phyloP scores from a whole-genome alignment of 2,113 vertebrate genomes.

The Oenanthe oenanthe region DNA sequence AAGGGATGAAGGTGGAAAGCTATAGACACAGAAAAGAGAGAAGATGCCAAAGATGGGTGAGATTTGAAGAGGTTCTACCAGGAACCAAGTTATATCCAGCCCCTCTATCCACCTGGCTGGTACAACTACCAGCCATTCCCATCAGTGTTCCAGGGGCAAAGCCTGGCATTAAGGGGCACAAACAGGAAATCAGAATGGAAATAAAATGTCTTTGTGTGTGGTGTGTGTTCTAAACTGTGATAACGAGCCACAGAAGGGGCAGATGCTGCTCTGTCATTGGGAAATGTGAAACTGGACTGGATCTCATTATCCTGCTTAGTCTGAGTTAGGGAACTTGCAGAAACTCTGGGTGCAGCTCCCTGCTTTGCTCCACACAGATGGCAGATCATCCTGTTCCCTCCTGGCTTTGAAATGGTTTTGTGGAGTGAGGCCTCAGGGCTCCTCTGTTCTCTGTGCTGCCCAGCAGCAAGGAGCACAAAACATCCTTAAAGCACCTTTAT shows the following conservation, averaged over 20 bases:
- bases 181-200: not conserved
- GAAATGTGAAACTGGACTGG: not conserved
- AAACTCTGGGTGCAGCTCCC: not conserved
- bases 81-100: not conserved
- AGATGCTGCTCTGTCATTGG: not conserved
- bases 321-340: not conserved
- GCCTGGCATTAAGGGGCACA: not conserved
- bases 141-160: not conserved
- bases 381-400: not conserved
- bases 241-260: not conserved
- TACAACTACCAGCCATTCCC: not conserved
- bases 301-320: not conserved
- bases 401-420: not conserved
- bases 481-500: not conserved
- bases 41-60: not conserved
- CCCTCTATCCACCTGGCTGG: not conserved
- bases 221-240: not conserved
- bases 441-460: not conserved
- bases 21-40: not conserved
- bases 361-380: not conserved
- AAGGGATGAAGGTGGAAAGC: not conserved
- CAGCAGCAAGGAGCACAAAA: not conserved
- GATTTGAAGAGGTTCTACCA: not conserved
- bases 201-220: not conserved
- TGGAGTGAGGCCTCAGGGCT: not conserved